Conservation (phyloP, 2,113 vertebrate species). For the Lophochroa leadbeateri region DNA sequence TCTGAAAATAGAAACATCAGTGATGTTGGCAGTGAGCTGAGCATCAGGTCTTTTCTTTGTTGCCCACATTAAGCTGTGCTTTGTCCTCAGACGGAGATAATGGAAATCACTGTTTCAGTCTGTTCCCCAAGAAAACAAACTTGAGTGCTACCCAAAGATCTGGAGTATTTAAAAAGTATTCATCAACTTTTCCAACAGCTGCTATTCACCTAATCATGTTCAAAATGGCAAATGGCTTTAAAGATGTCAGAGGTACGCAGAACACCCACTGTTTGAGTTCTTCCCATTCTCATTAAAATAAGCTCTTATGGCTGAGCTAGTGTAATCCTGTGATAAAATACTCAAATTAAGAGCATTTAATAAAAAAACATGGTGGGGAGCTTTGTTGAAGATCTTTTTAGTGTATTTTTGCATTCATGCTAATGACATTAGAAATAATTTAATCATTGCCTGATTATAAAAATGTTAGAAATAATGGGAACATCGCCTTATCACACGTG, state of each 20-base stretch:
- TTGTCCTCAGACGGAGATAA: neutral
- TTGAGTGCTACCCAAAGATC: neutral
- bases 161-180: constrained; percentile 66
- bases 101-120: constrained; percentile 9
- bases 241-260: constrained; percentile 68
- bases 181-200: constrained; percentile 66
- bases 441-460: constrained; percentile 78
- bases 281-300: constrained; percentile 72
- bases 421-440: constrained; percentile 75
- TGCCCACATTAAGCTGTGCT: neutral
- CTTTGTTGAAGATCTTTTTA: constrained; percentile 69
- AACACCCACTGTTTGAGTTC: constrained; percentile 66
- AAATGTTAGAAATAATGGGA: constrained; percentile 73
- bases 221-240: constrained; percentile 66
- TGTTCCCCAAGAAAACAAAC: neutral
- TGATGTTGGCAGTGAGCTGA: neutral
- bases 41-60: neutral
- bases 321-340: constrained; percentile 71
- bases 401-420: constrained; percentile 66
- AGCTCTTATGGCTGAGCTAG: constrained; percentile 70
- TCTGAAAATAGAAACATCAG: constrained; percentile 6
- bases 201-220: constrained; percentile 65
- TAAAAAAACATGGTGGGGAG: constrained; percentile 67
- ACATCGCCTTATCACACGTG: constrained; percentile 73
- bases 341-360: constrained; percentile 68